phyloP scores from a whole-genome alignment of 2,888 invertebrate species.

The Camponotus fellah region DNA sequence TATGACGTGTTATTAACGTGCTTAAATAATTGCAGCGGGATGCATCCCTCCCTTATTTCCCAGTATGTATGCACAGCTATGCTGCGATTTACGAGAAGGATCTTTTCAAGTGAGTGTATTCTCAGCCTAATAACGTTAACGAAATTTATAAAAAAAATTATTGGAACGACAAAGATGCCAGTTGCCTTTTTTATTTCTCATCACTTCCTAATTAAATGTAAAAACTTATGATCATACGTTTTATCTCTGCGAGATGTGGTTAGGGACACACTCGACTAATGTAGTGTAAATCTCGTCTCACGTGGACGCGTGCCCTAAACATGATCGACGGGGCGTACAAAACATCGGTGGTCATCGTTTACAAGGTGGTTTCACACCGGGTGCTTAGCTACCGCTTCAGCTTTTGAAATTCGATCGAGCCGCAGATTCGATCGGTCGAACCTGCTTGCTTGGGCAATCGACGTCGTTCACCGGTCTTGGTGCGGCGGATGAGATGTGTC shows the following conservation, averaged over 20 bases:
- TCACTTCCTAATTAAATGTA: background rate
- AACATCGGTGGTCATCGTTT: constrained; percentile 56
- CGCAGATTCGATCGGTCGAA: constrained; percentile 47
- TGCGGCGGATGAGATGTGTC: constrained; percentile 80
- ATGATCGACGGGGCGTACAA: constrained; percentile 55
- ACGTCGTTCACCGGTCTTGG: constrained; percentile 54
- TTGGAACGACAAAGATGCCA: background rate
- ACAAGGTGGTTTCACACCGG: constrained; percentile 54
- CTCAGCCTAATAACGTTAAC: background rate
- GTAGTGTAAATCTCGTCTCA: constrained; percentile 39
- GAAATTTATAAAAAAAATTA: background rate
- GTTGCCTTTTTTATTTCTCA: background rate
- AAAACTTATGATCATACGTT: background rate
- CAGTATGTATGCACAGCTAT: background rate
- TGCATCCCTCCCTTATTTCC: constrained; percentile 18
- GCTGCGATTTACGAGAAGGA: constrained; percentile 1
- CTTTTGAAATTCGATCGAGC: constrained; percentile 74
- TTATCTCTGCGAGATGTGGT: constrained; percentile 47
- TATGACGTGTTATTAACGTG: background rate
- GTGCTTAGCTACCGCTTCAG: constrained; percentile 14
- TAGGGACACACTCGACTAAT: background rate
- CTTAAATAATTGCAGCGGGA: constrained; percentile 27
- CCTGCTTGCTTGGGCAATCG: background rate
- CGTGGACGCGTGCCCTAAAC: constrained; percentile 50
- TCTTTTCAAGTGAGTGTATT: background rate